These are phyloP conservation scores for Acanthosepion pharaonis DNA, from an alignment of 2,888 invertebrate species.

Conservation along the genomic window DNA sequence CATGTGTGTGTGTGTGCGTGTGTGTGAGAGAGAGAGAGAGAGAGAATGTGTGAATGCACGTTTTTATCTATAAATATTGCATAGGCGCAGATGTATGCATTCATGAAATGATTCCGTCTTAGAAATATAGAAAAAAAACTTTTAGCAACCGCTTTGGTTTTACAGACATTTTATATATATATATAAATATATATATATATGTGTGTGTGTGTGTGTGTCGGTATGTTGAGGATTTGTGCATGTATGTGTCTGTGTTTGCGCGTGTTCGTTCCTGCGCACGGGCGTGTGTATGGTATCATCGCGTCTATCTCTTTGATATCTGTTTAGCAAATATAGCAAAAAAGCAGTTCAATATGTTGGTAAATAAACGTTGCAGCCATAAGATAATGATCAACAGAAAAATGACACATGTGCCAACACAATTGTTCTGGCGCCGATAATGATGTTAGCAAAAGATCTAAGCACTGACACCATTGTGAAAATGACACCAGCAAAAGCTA, in stretches of 20 bases:
- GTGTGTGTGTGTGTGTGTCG: background rate
- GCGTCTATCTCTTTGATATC: background rate
- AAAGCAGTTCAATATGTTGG: background rate
- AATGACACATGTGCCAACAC: constrained; percentile 33
- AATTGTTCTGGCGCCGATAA: constrained; percentile 7
- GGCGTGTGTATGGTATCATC: too few species aligned
- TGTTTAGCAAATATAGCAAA: background rate
- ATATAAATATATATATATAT: background rate
- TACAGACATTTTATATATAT: background rate
- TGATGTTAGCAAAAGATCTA: background rate
- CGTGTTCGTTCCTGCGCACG: too few species aligned
- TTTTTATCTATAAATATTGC: too few species aligned
- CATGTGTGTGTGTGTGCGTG: too few species aligned
- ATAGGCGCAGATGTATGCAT: too few species aligned
- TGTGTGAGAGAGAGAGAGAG: too few species aligned
- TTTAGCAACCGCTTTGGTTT: too few species aligned
- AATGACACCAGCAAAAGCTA: background rate
- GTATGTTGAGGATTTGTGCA: too few species aligned
- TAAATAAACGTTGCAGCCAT: background rate
- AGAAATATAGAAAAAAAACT: too few species aligned
- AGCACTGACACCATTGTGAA: background rate
- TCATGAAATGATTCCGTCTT: too few species aligned
- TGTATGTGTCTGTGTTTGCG: too few species aligned
- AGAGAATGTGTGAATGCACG: too few species aligned
- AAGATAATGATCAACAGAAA: background rate